Conservation (phyloP, 2,888 invertebrate genomes). For the Lepetodrilus schrolli region DNA sequence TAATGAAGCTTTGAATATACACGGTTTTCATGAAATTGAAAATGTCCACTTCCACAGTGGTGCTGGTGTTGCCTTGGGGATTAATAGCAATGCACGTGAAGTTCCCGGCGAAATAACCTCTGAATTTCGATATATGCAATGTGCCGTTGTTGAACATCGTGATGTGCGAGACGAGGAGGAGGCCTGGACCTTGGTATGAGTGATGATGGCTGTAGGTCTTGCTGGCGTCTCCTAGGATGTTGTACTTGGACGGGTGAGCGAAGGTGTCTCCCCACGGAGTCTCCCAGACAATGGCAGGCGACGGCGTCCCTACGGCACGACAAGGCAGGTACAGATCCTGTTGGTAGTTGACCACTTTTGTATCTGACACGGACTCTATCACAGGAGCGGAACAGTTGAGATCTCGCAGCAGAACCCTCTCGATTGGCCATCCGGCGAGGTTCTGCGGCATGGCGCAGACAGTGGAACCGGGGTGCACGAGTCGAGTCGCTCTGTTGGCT, state of each 20-base stretch:
- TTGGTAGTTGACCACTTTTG: conserved; percentile 16
- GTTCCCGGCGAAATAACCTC: conserved; percentile 60
- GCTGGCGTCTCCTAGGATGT: conserved; percentile 34
- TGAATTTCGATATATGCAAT: conserved; percentile 53
- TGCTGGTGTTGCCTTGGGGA: conserved; percentile 51
- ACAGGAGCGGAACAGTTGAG: conserved; percentile 53
- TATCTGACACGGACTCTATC: conserved; percentile 40
- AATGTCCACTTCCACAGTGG: conserved; percentile 46
- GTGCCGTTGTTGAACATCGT: conserved; percentile 43
- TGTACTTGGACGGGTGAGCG: conserved; percentile 40
- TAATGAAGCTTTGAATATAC: conserved; percentile 50
- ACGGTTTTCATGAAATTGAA: conserved; percentile 37
- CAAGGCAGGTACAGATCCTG: conserved; percentile 52
- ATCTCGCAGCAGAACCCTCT: conserved; percentile 34
- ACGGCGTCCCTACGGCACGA: conserved; percentile 47
- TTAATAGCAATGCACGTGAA: conserved; percentile 63
- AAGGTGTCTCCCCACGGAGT: conserved; percentile 62
- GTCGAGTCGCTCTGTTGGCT: conserved; percentile 26
- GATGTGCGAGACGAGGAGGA: conserved; percentile 41
- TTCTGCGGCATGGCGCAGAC: conserved; percentile 48
- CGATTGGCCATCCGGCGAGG: conserved; percentile 39
- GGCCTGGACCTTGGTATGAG: conserved; percentile 28
- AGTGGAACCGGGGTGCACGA: conserved; percentile 37
- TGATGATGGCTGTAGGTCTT: conserved; percentile 24
- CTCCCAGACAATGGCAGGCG: conserved; percentile 60